A percentile compares a stretch with the other conserved stretches of the same genome.
Evolutionary conservation across 2,113 vertebrate species (phyloP).

Genomic region (Osmerus eperlanus): DNA sequence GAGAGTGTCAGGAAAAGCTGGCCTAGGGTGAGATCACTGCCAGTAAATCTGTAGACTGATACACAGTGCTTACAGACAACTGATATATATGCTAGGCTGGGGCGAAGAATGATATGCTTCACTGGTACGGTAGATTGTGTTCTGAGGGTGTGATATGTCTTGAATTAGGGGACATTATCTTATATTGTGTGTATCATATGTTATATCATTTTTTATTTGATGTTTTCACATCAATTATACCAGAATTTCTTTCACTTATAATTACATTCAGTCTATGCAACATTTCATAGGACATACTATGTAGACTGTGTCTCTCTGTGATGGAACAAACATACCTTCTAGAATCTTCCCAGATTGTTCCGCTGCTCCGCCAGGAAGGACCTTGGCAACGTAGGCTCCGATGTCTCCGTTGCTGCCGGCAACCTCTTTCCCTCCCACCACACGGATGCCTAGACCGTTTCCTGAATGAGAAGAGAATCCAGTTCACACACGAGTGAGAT

Average conservation of each 20-base stretch:
- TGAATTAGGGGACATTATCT: too few relatives aligned
- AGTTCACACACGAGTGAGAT: not conserved
- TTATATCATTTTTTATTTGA: too few relatives aligned
- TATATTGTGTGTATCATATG: too few relatives aligned
- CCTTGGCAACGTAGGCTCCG: slow-evolving; percentile 95
- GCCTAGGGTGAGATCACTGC: slow-evolving; percentile 20
- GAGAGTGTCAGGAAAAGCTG: slow-evolving; percentile 29
- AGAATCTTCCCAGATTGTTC: slow-evolving; percentile 91
- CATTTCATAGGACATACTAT: too few relatives aligned
- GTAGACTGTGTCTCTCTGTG: not conserved
- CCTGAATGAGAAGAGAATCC: slow-evolving; percentile 67
- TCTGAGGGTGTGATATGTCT: too few relatives aligned
- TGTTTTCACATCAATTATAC: too few relatives aligned
- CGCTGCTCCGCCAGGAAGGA: slow-evolving; percentile 90
- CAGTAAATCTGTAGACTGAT: slow-evolving; percentile 20
- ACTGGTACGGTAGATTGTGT: too few relatives aligned
- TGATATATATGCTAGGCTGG: not conserved
- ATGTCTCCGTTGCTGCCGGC: slow-evolving; percentile 87
- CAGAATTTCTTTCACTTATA: too few relatives aligned
- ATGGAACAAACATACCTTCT: slow-evolving; percentile 80
- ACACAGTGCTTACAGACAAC: not conserved
- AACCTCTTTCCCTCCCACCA: slow-evolving; percentile 96
- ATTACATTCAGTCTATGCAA: too few relatives aligned
- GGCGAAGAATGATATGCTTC: too few relatives aligned
- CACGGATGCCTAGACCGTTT: slow-evolving; percentile 91